Conservation (phyloP, 2,888 invertebrate genomes). For the Mesochorus sp. region DNA sequence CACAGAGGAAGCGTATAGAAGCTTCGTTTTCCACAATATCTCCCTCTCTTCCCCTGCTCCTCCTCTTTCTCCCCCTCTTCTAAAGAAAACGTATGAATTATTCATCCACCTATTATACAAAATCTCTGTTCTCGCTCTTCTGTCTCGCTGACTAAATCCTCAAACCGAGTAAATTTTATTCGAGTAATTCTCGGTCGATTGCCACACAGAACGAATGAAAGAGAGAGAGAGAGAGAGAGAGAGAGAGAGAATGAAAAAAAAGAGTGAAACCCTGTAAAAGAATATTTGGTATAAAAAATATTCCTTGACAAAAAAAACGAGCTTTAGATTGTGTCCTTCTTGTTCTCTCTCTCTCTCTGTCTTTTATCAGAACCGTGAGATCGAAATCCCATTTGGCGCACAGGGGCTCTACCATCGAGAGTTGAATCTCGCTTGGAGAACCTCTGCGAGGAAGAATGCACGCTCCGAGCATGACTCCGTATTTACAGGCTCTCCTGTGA, state of each 20-base stretch:
- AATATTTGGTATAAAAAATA: background rate
- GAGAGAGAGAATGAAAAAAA: background rate
- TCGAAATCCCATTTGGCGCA: constrained; percentile 19
- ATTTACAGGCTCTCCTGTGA: constrained; percentile 70
- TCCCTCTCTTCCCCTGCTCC: too few species aligned
- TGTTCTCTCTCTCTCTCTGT: background rate
- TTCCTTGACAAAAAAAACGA: constrained; percentile 39
- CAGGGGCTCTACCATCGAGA: background rate
- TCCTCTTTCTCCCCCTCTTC: constrained; percentile 1
- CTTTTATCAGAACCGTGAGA: constrained; percentile 30
- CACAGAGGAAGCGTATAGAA: constrained; percentile 7
- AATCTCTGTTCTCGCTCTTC: constrained; percentile 24
- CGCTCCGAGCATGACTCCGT: constrained; percentile 75
- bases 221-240: background rate
- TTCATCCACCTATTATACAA: constrained; percentile 51
- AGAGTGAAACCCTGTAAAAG: background rate
- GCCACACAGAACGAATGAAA: background rate
- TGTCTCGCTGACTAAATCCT: constrained; percentile 7
- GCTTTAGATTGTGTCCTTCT: constrained; percentile 7
- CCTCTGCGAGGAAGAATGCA: constrained; percentile 74
- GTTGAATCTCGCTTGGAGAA: constrained; percentile 66
- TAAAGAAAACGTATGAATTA: constrained; percentile 46
- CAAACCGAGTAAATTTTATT: constrained; percentile 36
- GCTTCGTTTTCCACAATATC: constrained; percentile 11
- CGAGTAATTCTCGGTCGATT: background rate